Base-by-base conservation (phyloP, 1,140 invertebrate species). In the Notospermus geniculatus region DNA sequence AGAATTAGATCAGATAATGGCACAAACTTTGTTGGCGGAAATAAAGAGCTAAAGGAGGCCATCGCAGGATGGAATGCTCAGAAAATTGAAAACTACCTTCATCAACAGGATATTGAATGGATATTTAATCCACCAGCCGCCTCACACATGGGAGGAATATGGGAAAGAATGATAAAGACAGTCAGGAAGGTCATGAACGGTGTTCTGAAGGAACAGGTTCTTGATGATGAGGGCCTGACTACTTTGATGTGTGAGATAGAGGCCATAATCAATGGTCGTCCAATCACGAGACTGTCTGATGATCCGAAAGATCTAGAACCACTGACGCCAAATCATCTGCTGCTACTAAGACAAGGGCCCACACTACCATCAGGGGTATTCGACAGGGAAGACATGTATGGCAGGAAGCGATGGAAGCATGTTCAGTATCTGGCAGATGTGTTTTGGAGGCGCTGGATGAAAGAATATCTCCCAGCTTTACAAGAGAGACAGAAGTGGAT, bases 311-410 rank as follows among this genome's bases (percentile, higher is more conserved):
- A 62, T 41, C 27, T 59, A 5, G 17, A 59, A 32, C 5, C 56
- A 11, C 41, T 63, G 13, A 23, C 56, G 60, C 61, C 61, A 11
- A 60, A 45, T 50, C 61, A 63, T 28, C 22, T 63, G 32, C 41
- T 63, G 9, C 36, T 58, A 17, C 32, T 22, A 11, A 43, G 32
- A 28, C 7, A 45, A 46, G 30, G 61, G 15, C 15, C 15, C 27
- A 13, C 5, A 2, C 41, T 45, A 17, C 41, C 57, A n/a, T 43
- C 61, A 22, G 55, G 57, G 9, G 28, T 9, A 25, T 63, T 60
- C 29, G 19, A 13, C 25, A 7, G 23, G 9, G 5, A 9, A 9
- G 57, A 63, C 30, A 46, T 39, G 2, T 62, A 32, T 41, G 5
- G 30, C 5, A 62, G 30, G 30, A n/a, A 54, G 36, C 36, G 60